Evolutionary conservation across 2,797 vertebrate species (phyloP), one percentile per base, ranked within the genome.

Genomic region (Clarias laeviceps): DNA sequence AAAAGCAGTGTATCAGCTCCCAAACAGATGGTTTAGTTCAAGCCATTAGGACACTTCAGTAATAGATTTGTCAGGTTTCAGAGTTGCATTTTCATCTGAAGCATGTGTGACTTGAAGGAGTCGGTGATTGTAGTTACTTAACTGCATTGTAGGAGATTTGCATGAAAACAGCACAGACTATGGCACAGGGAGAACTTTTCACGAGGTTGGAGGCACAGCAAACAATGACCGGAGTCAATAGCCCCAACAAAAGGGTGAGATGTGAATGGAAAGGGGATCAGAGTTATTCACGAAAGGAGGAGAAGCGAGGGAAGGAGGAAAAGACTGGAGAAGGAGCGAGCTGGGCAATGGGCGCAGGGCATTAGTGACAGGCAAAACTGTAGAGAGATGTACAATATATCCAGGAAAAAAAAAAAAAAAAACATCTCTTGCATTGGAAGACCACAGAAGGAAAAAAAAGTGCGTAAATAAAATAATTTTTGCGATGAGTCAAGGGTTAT

Each of bases 131-230:
- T 62, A 74, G 62, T 40, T 22, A 76, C 87, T 87, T 82, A 90
- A 90, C 89, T 90, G 89, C 89, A 90, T 90, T 90, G 89, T 90
- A 89, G 89, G 68, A 88, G 61, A 85, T 87, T 83, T 85, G 86
- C 77, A 87, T 82, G 77, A 80, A 82, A 76, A 78, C 82, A 87
- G 83, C 70, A 85, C 73, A 87, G 69, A 89, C 74, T 77, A 84
- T 64, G 80, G 80, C 82, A 70, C 77, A 86, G 81, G 80, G 57
- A 84, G 68, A 86, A 79, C 80, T 74, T 76, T 85, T 87, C 65
- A 88, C 64, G 77, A 73, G 78, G 76, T 80, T 66, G 29, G 57
- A 81, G 80, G 87, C 82, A 82, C 83, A 84, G 87, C 64, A 74
- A 70, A 87, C 87, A 88, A 18, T 81, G 86, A 87, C 68, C 64